Base-by-base conservation (phyloP, 1,140 invertebrate species). In the Eumeta japonica region DNA sequence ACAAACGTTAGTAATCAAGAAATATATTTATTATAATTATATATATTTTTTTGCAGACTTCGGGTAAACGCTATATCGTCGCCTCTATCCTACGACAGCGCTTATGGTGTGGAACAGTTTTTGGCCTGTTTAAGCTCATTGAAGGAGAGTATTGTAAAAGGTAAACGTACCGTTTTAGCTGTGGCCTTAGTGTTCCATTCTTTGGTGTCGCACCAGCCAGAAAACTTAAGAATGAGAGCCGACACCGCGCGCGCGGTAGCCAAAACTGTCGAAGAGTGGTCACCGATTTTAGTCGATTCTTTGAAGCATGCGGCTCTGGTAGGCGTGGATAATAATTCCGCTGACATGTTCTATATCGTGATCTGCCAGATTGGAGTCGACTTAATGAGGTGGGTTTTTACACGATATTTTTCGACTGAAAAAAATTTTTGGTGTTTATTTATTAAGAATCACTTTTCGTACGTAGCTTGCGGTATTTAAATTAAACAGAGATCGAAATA, bases 91-190 rank as follows among this genome's bases (percentile, higher is more conserved):
- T 46, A 58, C 16, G 62, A 71, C 58, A 73, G 66, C 41, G 55
- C 64, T 40, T 73, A 68, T 46, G 62, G 56, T 48, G 48, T 52
- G 35, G 60, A 67, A 16, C 68, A 71, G 34, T 44, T 73, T 0
- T 37, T 73, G 16, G 61, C 61, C 16, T 55, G 55, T 34, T 30
- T 73, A 10, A 58, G 48, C 18, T 30, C 39, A 15, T 16, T 68
- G 24, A 42, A 46, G 0, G 37, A 49, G 11, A 43, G 45, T 7
- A 52, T 60, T n/a, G 53, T 43, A 15, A 45, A 44, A 2, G 61
- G 60, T 14, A 49, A 51, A 0, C 57, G 51, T 3, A 52, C 40
- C 7, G 44, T 68, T 2, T 37, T 71, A 18, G 52, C 53, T 20
- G 57, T 57, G 45, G 56, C 58, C 46, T 52, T 66, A 51, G 63